A percentile compares a stretch with the other conserved stretches of the same genome.
These are phyloP conservation scores for Macropus fuliginosus DNA, from an alignment of 2,797 vertebrate species.

Conservation along the genomic window DNA sequence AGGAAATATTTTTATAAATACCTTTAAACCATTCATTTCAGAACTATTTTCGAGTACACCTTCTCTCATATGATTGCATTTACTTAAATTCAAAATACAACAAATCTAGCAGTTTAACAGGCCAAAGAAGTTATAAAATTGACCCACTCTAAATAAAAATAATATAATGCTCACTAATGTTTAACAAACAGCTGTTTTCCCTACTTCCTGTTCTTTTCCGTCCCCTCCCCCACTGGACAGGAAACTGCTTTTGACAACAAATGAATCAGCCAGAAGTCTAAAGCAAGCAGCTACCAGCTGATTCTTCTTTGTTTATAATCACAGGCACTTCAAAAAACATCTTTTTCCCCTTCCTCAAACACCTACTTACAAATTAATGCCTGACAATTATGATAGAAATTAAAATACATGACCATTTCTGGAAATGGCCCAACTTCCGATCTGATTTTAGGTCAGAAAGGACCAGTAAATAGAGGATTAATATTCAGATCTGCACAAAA, in stretches of 20 bases:
- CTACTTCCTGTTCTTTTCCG: constrained; percentile 85
- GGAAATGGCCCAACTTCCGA: constrained; percentile 54
- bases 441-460: constrained; percentile 57
- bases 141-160: constrained; percentile 65
- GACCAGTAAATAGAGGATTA: constrained; percentile 17
- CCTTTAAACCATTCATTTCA: neutral
- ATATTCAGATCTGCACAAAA: constrained; percentile 10
- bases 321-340: constrained; percentile 76
- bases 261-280: constrained; percentile 87
- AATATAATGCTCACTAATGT: constrained; percentile 71
- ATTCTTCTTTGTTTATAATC: constrained; percentile 82
- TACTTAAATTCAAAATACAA: neutral
- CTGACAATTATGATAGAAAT: neutral
- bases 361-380: constrained; percentile 55
- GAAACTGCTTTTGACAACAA: constrained; percentile 87
- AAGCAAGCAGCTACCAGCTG: constrained; percentile 82
- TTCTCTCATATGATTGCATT: neutral
- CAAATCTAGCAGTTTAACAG: constrained; percentile 38
- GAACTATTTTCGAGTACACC: neutral
- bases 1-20: neutral
- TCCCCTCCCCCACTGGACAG: constrained; percentile 84
- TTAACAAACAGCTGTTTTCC: constrained; percentile 84
- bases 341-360: constrained; percentile 13
- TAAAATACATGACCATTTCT: constrained; percentile 53
- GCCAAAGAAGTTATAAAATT: constrained; percentile 67